phyloP scores from a whole-genome alignment of 2,113 vertebrate species.

The Lophotis ruficrista region DNA sequence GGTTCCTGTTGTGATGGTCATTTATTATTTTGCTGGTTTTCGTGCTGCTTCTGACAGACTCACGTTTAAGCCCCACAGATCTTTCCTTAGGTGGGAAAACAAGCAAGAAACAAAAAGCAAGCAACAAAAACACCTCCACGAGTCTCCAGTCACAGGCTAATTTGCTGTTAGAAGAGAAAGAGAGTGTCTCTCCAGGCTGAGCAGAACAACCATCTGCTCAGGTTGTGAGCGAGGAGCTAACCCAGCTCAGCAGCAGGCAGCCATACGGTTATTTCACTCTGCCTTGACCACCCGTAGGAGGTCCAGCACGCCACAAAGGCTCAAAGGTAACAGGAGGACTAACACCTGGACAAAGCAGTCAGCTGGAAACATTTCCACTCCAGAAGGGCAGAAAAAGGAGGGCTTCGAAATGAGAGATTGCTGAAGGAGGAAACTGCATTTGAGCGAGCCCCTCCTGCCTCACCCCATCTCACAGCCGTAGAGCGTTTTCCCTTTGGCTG shows the following conservation, averaged over 20 bases:
- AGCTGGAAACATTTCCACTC: not conserved
- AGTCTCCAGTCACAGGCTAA: not conserved
- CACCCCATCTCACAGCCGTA: not conserved
- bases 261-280: not conserved
- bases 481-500: accelerated
- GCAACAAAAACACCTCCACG: not conserved
- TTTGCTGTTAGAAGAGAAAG: slow-evolving; percentile 5
- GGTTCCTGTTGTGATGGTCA: not conserved
- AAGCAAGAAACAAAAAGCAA: not conserved
- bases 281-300: not conserved
- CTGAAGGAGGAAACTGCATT: not conserved
- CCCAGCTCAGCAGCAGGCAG: slow-evolving; percentile 13
- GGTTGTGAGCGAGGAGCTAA: not conserved
- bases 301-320: not conserved
- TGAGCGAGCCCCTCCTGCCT: not conserved
- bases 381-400: not conserved
- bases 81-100: not conserved
- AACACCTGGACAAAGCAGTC: slow-evolving; percentile 17
- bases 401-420: not conserved
- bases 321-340: slow-evolving; percentile 2
- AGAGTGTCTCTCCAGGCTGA: not conserved
- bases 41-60: not conserved
- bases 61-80: not conserved
- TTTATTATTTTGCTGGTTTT: not conserved
- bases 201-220: slow-evolving; percentile 56